Evolutionary conservation across 2,113 vertebrate genomes (phyloP).

Genomic region (Cyanocitta stelleri): DNA sequence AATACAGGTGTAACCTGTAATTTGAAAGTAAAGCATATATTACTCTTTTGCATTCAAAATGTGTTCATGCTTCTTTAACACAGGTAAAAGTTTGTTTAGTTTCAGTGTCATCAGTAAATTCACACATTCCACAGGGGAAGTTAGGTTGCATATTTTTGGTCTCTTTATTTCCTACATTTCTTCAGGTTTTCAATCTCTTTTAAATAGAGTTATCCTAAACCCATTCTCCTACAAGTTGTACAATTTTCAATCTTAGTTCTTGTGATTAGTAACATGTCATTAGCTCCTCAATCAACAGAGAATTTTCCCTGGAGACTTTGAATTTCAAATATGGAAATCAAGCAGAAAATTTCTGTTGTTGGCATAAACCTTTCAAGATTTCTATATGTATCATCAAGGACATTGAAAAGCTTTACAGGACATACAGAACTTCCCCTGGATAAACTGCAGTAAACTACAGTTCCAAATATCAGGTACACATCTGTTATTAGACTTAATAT

Average conservation of each 20-base stretch:
- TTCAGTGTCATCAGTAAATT: not conserved
- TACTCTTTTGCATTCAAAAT: not conserved
- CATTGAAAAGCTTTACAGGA: not conserved
- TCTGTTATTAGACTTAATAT: not conserved
- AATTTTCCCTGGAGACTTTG: not conserved
- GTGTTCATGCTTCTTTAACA: not conserved
- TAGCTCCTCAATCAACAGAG: not conserved
- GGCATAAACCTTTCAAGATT: not conserved
- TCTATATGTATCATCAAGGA: not conserved
- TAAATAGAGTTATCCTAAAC: not conserved
- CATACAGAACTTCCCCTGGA: not conserved
- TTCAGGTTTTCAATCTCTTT: not conserved
- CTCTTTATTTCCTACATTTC: not conserved
- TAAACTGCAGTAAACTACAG: not conserved
- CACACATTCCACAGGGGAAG: not conserved
- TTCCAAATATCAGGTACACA: not conserved
- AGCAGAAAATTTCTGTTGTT: not conserved
- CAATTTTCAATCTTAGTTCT: not conserved
- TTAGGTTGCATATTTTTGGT: not conserved
- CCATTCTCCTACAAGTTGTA: not conserved
- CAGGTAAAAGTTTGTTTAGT: not conserved
- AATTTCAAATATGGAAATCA: not conserved
- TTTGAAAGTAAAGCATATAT: not conserved
- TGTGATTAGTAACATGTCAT: not conserved
- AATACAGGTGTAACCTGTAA: not conserved